Evolutionary conservation across 2,797 vertebrate species (phyloP).

Genomic region (Adrianichthys oophorus): DNA sequence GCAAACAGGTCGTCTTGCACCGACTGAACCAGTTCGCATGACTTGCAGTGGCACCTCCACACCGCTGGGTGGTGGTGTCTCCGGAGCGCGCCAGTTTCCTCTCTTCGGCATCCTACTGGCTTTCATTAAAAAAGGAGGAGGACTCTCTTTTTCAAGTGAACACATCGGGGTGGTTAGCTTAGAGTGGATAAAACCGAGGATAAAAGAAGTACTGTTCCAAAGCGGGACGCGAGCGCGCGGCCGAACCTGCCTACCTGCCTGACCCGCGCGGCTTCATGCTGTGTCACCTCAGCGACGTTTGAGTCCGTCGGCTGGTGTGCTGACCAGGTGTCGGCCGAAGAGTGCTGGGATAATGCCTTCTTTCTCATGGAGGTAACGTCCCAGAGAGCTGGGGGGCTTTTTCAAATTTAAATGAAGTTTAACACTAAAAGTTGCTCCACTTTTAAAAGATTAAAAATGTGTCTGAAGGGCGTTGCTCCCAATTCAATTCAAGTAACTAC

Average conservation of each 20-base stretch:
- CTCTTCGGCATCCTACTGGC: conserved; percentile 20
- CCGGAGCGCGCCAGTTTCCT: background rate
- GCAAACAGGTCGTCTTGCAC: background rate
- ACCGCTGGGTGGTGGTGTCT: conserved; percentile 24
- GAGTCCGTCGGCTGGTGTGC: conserved; percentile 53
- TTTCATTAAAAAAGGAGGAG: conserved; percentile 17
- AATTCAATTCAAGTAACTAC: too few species aligned
- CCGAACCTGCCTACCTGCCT: background rate
- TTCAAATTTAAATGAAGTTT: too few species aligned
- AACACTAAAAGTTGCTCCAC: too few species aligned
- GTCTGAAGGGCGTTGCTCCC: too few species aligned
- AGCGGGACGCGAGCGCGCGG: background rate
- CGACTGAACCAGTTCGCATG: too few species aligned
- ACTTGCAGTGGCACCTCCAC: conserved; percentile 44
- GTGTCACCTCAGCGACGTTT: conserved; percentile 32
- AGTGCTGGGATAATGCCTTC: conserved; percentile 70
- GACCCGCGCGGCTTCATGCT: conserved; percentile 53
- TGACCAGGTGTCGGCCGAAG: conserved; percentile 53
- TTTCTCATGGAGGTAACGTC: conserved; percentile 72
- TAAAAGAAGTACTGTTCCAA: conserved; percentile 5
- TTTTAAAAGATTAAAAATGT: too few species aligned
- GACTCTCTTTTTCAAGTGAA: conserved; percentile 55
- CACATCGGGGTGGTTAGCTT: conserved; percentile 46
- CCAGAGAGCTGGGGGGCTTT: conserved; percentile 14
- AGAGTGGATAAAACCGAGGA: conserved; percentile 48